Conservation (phyloP, 2,888 invertebrate genomes). For the Parapristionchus giblindavisi region DNA sequence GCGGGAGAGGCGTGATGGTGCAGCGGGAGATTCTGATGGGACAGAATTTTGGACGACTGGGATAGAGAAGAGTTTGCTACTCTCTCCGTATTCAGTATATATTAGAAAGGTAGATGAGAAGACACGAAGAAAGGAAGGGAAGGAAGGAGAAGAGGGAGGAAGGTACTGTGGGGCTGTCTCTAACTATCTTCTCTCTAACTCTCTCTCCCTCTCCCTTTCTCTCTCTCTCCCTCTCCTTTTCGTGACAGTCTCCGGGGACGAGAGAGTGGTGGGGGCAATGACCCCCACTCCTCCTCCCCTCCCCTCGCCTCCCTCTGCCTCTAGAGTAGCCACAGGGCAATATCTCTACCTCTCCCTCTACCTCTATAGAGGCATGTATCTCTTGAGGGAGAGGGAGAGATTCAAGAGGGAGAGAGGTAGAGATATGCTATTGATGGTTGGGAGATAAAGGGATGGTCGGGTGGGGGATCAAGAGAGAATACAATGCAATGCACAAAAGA, state of each 20-base stretch:
- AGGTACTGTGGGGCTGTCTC: slow-evolving; percentile 28
- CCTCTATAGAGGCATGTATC: neutral
- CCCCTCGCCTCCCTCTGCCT: neutral
- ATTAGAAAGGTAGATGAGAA: neutral
- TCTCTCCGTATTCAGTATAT: too few relatives aligned
- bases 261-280: slow-evolving; percentile 36
- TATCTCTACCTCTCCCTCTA: neutral
- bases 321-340: neutral
- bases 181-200: neutral
- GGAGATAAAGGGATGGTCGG: too few relatives aligned
- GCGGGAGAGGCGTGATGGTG: neutral
- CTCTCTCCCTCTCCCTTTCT: slow-evolving; percentile 4
- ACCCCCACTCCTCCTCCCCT: slow-evolving; percentile 11
- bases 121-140: too few relatives aligned
- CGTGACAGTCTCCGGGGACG: slow-evolving; percentile 33
- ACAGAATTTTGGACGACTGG: slow-evolving; percentile 21
- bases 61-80: too few relatives aligned
- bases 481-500: too few relatives aligned
- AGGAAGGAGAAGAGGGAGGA: neutral
- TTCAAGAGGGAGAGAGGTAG: neutral
- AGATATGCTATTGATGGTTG: too few relatives aligned
- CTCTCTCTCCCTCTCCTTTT: slow-evolving; percentile 1
- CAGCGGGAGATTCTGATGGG: neutral
- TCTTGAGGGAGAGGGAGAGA: neutral
- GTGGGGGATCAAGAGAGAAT: too few relatives aligned